Evolutionary conservation across 2,888 invertebrate genomes (phyloP).

Genomic region (Mythimna loreyi): DNA sequence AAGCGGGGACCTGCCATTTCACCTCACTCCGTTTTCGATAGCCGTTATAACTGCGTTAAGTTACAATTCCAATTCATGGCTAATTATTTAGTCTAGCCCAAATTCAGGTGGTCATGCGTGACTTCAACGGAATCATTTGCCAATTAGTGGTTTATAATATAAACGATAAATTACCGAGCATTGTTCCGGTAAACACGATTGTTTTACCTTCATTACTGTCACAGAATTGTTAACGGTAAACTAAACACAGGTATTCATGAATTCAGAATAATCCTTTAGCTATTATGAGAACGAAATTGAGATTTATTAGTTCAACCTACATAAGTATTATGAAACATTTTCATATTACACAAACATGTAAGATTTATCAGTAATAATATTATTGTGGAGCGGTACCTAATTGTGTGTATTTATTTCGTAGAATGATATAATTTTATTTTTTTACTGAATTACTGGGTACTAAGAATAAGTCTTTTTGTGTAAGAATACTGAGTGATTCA

Average conservation of each 20-base stretch:
- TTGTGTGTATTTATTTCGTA: background rate
- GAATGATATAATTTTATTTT: no score
- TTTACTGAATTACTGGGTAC: no score
- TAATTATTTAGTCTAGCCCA: background rate
- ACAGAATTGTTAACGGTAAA: background rate
- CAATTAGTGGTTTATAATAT: no score
- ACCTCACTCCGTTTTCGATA: no score
- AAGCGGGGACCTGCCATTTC: no score
- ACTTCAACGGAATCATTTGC: background rate
- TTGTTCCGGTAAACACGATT: constrained; percentile 2
- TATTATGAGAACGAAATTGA: background rate
- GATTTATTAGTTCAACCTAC: constrained; percentile 1
- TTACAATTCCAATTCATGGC: background rate
- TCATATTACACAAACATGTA: background rate
- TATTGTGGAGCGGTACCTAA: background rate
- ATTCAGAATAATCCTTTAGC: background rate
- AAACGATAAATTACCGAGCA: background rate
- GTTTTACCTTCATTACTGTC: background rate
- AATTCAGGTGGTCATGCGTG: background rate
- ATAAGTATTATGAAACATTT: background rate
- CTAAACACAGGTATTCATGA: constrained; percentile 1
- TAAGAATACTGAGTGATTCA: no score
- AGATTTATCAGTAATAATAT: background rate
- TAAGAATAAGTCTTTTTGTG: no score
- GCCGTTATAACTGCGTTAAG: no score